These are phyloP conservation scores for Ardeotis arabs DNA, from an alignment of 2,113 vertebrate species.

Conservation along the genomic window DNA sequence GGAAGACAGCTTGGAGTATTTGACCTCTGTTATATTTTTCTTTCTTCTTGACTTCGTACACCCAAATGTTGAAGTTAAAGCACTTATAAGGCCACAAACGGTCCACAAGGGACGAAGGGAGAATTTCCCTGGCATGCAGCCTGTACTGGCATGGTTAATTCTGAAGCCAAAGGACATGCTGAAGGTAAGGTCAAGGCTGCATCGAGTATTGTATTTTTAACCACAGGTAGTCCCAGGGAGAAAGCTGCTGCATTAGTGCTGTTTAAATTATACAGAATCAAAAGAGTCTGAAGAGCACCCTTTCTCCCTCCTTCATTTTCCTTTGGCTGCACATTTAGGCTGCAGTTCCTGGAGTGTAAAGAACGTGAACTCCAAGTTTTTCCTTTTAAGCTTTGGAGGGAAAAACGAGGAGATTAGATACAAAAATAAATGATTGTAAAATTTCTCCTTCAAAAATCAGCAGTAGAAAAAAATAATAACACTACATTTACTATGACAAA, in stretches of 20 bases:
- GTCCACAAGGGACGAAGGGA: background rate
- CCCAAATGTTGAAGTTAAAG: background rate
- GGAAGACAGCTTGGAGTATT: background rate
- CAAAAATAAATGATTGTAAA: background rate
- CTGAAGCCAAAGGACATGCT: background rate
- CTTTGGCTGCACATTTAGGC: background rate
- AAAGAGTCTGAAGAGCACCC: background rate
- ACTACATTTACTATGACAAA: background rate
- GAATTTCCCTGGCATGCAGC: background rate
- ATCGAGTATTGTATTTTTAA: background rate
- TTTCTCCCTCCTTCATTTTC: background rate
- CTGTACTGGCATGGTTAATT: background rate
- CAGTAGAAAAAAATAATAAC: background rate
- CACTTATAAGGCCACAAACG: background rate
- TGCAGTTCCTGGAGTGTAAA: background rate
- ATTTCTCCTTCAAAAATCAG: background rate
- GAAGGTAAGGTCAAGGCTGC: background rate
- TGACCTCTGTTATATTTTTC: background rate
- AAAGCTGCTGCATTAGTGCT: background rate
- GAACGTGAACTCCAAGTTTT: background rate
- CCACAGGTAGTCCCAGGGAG: background rate
- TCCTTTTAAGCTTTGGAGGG: background rate
- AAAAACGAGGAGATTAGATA: background rate
- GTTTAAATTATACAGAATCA: background rate
- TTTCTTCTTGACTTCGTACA: background rate